Conservation (phyloP, 2,113 vertebrate species). For the Chiloscyllium plagiosum region DNA sequence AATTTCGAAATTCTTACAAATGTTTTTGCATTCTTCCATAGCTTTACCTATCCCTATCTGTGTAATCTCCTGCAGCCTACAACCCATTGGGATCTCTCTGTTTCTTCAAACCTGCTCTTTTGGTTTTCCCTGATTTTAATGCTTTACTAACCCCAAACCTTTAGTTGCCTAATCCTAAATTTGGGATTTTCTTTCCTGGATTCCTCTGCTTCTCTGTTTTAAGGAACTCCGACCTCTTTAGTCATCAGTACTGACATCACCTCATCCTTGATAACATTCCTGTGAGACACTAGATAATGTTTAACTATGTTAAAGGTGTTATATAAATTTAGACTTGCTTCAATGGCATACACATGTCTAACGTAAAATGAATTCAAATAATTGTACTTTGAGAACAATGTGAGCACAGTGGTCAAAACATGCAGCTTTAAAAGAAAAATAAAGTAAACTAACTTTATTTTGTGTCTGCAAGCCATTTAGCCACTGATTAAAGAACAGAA, state of each 20-base stretch:
- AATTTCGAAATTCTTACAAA: background rate
- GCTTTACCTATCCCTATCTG: background rate
- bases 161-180: background rate
- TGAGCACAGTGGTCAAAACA: background rate
- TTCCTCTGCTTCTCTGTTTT: background rate
- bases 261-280: background rate
- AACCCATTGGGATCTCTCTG: background rate
- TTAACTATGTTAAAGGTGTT: background rate
- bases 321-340: background rate
- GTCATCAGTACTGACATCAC: background rate
- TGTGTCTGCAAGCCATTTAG: conserved; percentile 2
- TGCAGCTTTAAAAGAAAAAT: conserved; percentile 18
- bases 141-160: background rate
- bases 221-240: background rate
- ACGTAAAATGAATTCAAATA: background rate
- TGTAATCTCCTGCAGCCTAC: background rate
- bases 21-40: background rate
- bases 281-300: background rate
- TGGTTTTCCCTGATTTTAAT: background rate
- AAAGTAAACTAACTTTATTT: background rate
- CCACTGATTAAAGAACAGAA: background rate
- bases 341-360: background rate
- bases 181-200: background rate
- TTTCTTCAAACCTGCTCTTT: background rate
- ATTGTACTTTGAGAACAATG: background rate